These are phyloP conservation scores for Metopia argyrocephala DNA, from an alignment of 2,888 invertebrate species.

Conservation along the genomic window DNA sequence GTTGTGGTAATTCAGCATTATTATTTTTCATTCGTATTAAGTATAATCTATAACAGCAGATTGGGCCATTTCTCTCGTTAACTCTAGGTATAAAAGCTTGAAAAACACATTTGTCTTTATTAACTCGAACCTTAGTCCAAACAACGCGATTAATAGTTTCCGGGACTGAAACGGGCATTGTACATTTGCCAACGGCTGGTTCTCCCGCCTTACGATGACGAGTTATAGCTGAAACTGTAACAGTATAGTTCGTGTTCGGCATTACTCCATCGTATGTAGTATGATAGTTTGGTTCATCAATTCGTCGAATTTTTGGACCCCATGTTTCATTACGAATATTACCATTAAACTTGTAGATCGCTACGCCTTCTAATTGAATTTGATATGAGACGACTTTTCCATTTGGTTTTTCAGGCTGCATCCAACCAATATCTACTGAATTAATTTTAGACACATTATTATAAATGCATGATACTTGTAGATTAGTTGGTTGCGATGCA, in stretches of 20 bases:
- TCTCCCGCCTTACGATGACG: conserved; percentile 86
- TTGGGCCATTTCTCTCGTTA: conserved; percentile 91
- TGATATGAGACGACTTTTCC: conserved; percentile 89
- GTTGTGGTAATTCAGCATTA: conserved; percentile 83
- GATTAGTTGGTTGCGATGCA: conserved; percentile 86
- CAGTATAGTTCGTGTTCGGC: conserved; percentile 91
- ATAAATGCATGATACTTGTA: conserved; percentile 83
- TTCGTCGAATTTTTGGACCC: conserved; percentile 82
- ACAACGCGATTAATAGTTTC: conserved; percentile 80
- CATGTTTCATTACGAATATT: conserved; percentile 80
- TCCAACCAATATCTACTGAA: conserved; percentile 86
- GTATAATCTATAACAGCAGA: conserved; percentile 91
- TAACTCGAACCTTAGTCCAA: conserved; percentile 82
- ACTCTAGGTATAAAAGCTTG: conserved; percentile 87
- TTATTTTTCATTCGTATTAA: conserved; percentile 84
- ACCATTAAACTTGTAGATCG: conserved; percentile 81
- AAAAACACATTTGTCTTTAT: conserved; percentile 85
- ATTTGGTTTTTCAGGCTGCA: conserved; percentile 85
- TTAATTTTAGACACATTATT: conserved; percentile 80
- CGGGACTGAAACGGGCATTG: conserved; percentile 86
- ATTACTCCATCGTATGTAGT: conserved; percentile 83
- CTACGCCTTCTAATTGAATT: conserved; percentile 81
- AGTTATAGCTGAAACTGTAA: conserved; percentile 87
- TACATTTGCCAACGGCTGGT: conserved; percentile 82
- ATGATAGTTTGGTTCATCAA: conserved; percentile 80